Conservation (phyloP, 2,113 vertebrate species). For the Reinhardtius hippoglossoides region DNA sequence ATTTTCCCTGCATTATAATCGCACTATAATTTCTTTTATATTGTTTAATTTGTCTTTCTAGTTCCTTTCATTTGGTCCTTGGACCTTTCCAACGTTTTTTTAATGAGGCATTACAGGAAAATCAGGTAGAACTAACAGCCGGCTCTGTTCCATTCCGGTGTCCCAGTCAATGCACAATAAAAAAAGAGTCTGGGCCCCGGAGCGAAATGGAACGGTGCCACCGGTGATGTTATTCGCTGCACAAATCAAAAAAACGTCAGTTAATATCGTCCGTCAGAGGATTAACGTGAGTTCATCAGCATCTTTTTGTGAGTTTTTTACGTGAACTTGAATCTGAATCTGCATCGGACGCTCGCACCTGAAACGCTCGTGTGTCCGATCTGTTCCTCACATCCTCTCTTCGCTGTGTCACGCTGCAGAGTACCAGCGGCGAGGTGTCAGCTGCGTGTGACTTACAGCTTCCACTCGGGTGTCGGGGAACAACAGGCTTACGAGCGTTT, state of each 20-base stretch:
- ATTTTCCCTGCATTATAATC: not conserved
- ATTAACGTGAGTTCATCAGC: not conserved
- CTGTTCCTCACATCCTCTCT: constrained; percentile 33
- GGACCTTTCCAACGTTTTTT: not conserved
- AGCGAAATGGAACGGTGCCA: constrained; percentile 2
- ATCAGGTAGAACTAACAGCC: not conserved
- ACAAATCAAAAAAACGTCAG: not conserved
- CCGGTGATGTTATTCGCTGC: not conserved
- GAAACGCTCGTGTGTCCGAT: not conserved
- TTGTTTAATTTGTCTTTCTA: no score
- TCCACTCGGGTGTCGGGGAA: constrained; percentile 60
- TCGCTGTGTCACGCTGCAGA: not conserved
- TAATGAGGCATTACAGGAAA: not conserved
- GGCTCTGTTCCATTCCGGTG: not conserved
- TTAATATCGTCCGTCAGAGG: not conserved
- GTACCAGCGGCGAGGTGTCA: constrained; percentile 35
- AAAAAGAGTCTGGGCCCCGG: not conserved
- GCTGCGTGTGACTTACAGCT: constrained; percentile 52
- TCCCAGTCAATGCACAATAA: not conserved
- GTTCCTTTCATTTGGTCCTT: no score
- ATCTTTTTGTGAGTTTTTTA: not conserved
- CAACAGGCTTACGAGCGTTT: constrained; percentile 39
- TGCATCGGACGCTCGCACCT: no score
- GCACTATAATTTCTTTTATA: not conserved
- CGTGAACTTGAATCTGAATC: not conserved